Evolutionary conservation across 2,888 invertebrate species (phyloP), one percentile per base, ranked within the genome.

Genomic region (Drosophila villosipedis): DNA sequence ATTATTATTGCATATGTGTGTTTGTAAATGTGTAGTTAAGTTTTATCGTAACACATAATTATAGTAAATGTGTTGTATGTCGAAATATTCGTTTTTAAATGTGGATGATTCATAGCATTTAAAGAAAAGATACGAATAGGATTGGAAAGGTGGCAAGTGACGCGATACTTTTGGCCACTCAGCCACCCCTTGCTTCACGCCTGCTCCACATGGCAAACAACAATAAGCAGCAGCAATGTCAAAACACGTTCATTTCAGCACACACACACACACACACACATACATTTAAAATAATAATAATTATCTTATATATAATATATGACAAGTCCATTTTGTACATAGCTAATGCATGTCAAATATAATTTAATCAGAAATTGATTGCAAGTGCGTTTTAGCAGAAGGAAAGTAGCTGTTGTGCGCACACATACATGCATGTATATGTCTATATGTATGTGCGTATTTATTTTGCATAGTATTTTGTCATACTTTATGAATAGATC

Each of bases 101-200:
- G 37, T 19, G 50, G 65, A 60, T 78, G 82, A 78, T 68, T 78
- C 78, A 78, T 81, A 16, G 25, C 37, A 12, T 14, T 52, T 55
- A 37, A 68, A 68, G 33, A 25, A 64, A 52, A 68, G 49, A 62
- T 28, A 55, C 31, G 28, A 59, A 53, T 62, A 53, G 52, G n/a
- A 78, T 61, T 63, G 65, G 73, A 81, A 78, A 78, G 78, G 68
- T 78, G 73, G 73, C 30, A 61, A 47, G 33, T 81, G 82, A 81
- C 78, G 78, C 63, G 68, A 73, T 78, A 73, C 57, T 57, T 57
- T 54, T 60, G 61, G 47, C 30, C 61, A 41, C 35, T 10, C 49
- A 65, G 54, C 53, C 54, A 55, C 55, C 73, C 73, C 41, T 25
- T 57, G n/a, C 47, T 22, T 22, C 12, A 16, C 39, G 41, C 41